A percentile compares a stretch with the other conserved stretches of the same genome.
Conservation (phyloP, 2,888 invertebrate species). For the Nephrotoma guestfalica region DNA sequence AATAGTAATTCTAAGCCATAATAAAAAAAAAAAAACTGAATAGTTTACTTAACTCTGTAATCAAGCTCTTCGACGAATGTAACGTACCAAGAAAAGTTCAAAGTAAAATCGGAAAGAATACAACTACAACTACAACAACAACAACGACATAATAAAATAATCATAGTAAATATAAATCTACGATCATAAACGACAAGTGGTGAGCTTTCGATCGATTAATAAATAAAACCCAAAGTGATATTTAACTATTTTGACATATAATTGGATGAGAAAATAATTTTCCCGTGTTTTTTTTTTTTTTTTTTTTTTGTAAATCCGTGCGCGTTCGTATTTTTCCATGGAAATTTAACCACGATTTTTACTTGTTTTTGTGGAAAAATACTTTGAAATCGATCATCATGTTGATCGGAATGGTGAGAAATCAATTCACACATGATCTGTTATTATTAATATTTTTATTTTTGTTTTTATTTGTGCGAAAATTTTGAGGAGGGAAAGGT, state of each 20-base stretch:
- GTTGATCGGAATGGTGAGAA: background rate
- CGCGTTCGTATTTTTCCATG: background rate
- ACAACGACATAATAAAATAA: background rate
- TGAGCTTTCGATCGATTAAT: background rate
- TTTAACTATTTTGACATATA: background rate
- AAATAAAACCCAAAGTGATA: background rate
- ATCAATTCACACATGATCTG: constrained; percentile 1
- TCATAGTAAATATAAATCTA: background rate
- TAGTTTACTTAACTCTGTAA: background rate
- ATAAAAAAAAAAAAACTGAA: background rate
- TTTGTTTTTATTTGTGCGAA: constrained; percentile 2
- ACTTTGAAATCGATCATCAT: background rate
- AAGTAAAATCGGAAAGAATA: background rate
- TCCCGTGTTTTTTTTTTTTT: background rate
- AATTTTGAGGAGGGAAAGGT: background rate
- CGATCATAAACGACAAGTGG: background rate
- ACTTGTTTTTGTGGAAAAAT: background rate
- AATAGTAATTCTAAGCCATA: background rate
- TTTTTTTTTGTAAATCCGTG: background rate
- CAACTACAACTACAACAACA: background rate
- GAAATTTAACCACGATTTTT: background rate
- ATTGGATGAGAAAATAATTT: background rate
- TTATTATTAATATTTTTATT: background rate
- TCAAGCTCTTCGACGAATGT: background rate
- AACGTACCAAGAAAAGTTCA: background rate